Conservation (phyloP, 2,113 vertebrate genomes). For the Garra rufa region DNA sequence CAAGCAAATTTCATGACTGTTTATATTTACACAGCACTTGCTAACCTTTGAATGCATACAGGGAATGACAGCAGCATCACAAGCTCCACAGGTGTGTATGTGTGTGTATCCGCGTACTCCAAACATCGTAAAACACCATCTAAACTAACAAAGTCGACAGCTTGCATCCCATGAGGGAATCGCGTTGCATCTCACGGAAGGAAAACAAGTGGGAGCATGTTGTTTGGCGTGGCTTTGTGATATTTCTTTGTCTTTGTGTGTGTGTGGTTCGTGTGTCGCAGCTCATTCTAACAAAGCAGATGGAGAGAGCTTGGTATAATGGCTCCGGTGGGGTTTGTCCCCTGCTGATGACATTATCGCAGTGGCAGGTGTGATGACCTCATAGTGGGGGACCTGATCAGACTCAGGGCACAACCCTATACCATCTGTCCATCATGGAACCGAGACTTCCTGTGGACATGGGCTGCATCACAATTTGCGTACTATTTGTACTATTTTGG, state of each 20-base stretch:
- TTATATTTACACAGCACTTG: conserved; percentile 1
- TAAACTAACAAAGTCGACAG: conserved; percentile 35
- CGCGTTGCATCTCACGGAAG: conserved; percentile 17
- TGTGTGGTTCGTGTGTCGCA: conserved; percentile 9
- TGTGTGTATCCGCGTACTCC: not conserved
- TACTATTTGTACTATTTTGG: not conserved
- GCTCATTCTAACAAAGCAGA: conserved; percentile 37
- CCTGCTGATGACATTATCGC: conserved; percentile 43
- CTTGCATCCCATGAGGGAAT: conserved; percentile 27
- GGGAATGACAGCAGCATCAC: conserved; percentile 3
- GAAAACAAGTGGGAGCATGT: conserved; percentile 30
- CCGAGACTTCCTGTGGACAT: not conserved
- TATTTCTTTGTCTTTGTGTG: conserved; percentile 37
- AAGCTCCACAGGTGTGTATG: conserved; percentile 35
- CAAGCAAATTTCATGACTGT: not conserved
- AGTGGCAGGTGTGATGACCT: conserved; percentile 45
- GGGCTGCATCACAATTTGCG: not conserved
- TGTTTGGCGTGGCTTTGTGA: conserved; percentile 24
- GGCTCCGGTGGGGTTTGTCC: conserved; percentile 36
- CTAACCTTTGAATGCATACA: conserved; percentile 20
- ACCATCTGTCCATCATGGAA: conserved; percentile 38
- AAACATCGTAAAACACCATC: conserved; percentile 7
- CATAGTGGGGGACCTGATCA: conserved; percentile 34
- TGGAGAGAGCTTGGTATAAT: conserved; percentile 35
- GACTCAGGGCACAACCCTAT: conserved; percentile 30